phyloP scores from a whole-genome alignment of 2,113 vertebrate genomes.

The Sinocyclocheilus rhinocerous region DNA sequence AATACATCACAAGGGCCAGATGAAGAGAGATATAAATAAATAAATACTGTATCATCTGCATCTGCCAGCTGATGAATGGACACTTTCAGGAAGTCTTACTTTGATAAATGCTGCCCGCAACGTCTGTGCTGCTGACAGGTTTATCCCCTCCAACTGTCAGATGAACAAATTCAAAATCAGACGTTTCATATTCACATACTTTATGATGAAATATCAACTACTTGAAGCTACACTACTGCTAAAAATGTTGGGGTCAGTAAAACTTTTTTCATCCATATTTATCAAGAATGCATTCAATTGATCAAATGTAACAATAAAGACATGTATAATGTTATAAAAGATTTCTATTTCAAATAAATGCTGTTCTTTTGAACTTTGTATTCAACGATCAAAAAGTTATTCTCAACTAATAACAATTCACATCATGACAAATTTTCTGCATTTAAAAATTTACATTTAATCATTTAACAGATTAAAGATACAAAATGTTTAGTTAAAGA shows the following conservation, averaged over 20 bases:
- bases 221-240: background rate
- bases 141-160: conserved; percentile 94
- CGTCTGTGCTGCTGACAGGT: conserved; percentile 97
- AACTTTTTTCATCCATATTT: background rate
- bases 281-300: background rate
- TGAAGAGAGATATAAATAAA: background rate
- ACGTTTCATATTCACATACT: background rate
- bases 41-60: background rate
- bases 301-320: background rate
- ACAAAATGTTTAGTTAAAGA: background rate
- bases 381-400: background rate
- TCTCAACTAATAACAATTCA: background rate
- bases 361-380: background rate
- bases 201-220: background rate
- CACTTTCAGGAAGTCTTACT: conserved; percentile 74
- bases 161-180: conserved; percentile 30
- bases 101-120: conserved; percentile 98
- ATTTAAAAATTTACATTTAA: background rate
- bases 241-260: background rate
- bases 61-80: background rate
- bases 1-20: background rate
- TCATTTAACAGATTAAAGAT: too few relatives aligned
- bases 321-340: background rate
- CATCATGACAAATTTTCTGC: background rate
- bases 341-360: background rate